Evolutionary conservation across 2,888 invertebrate genomes (phyloP).

Genomic region (Cataglyphis albicans): DNA sequence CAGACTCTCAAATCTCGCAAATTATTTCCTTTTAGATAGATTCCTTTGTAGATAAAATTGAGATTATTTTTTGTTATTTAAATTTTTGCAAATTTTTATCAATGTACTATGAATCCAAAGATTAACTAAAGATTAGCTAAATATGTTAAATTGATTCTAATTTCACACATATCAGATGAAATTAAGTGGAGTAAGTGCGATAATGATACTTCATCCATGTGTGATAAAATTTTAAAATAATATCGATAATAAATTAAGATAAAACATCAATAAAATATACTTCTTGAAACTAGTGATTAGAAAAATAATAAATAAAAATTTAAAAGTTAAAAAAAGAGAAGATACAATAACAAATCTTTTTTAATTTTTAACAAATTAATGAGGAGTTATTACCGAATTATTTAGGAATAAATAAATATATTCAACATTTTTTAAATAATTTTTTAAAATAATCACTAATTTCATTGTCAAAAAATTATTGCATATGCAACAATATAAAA

Average conservation of each 20-base stretch:
- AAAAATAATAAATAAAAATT: neutral
- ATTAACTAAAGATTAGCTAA: too few relatives aligned
- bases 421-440: constrained; percentile 11
- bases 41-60: neutral
- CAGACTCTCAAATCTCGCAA: neutral
- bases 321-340: neutral
- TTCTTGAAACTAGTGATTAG: neutral
- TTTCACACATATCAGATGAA: neutral
- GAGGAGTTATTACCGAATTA: neutral
- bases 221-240: neutral
- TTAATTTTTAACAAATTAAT: constrained; percentile 14
- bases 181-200: neutral
- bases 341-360: neutral
- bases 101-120: neutral
- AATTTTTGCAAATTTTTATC: neutral
- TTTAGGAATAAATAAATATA: neutral
- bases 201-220: neutral
- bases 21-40: neutral
- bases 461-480: constrained; percentile 5
- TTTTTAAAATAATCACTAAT: constrained; percentile 19
- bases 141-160: neutral
- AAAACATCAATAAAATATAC: neutral
- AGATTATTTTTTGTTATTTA: neutral
- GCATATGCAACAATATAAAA: constrained; percentile 29
- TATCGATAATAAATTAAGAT: neutral